Conservation (phyloP, 2,797 vertebrate species). For the Crenichthys baileyi region DNA sequence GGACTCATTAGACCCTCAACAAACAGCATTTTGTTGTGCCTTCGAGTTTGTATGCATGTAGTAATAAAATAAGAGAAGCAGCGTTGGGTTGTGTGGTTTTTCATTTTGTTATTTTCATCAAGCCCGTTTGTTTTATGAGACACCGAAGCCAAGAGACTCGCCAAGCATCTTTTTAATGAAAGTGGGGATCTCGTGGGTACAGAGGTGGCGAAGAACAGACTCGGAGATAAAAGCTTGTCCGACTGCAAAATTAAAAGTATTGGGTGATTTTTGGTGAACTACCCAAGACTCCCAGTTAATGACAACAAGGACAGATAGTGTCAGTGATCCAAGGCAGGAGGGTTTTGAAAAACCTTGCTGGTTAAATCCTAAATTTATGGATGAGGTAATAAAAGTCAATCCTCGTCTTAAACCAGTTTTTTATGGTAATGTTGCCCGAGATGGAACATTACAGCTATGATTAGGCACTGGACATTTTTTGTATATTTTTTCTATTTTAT, state of each 20-base stretch:
- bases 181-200: slow-evolving; percentile 64
- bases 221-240: slow-evolving; percentile 52
- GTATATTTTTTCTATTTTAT: too few species aligned
- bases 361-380: slow-evolving; percentile 33
- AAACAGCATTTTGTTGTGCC: slow-evolving; percentile 66
- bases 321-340: slow-evolving; percentile 22
- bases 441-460: slow-evolving; percentile 18
- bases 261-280: slow-evolving; percentile 61
- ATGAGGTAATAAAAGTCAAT: slow-evolving; percentile 23
- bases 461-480: slow-evolving; percentile 8
- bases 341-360: slow-evolving; percentile 7
- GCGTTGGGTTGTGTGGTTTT: slow-evolving; percentile 65
- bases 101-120: slow-evolving; percentile 84
- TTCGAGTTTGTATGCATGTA: slow-evolving; percentile 47
- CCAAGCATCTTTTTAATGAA: slow-evolving; percentile 78
- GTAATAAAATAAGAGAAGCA: slow-evolving; percentile 60
- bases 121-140: slow-evolving; percentile 83
- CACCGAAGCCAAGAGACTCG: slow-evolving; percentile 64
- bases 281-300: slow-evolving; percentile 38
- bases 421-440: slow-evolving; percentile 11
- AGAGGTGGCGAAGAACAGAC: slow-evolving; percentile 39
- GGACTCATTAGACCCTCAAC: slow-evolving; percentile 82
- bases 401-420: slow-evolving; percentile 13
- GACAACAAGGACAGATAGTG: slow-evolving; percentile 32
- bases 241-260: slow-evolving; percentile 56